phyloP scores from a whole-genome alignment of 2,113 vertebrate genomes.

The Tragelaphus imberbis region DNA sequence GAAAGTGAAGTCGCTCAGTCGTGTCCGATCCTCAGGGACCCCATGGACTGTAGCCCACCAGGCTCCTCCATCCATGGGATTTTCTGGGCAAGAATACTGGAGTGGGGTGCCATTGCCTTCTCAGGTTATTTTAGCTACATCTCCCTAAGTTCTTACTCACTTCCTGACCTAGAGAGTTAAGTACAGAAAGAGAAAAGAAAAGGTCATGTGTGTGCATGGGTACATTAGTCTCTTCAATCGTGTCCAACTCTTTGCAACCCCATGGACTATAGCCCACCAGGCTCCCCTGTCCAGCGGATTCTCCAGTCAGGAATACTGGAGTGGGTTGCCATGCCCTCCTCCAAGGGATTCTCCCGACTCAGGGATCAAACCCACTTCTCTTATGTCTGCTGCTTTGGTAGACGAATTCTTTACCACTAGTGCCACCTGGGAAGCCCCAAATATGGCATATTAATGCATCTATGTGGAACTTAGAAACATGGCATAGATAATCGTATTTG shows the following conservation, averaged over 20 bases:
- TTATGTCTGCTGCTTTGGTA: background rate
- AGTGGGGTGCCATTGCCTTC: no score
- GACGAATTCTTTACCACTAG: fast-evolving
- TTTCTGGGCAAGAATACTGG: no score
- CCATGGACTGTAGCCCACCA: no score
- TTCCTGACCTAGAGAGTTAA: background rate
- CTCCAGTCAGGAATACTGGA: background rate
- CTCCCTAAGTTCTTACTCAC: background rate
- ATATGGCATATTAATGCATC: background rate
- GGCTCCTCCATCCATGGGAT: no score
- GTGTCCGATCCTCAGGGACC: no score
- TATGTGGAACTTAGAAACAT: background rate
- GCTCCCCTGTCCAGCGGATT: background rate
- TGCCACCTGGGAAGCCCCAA: background rate
- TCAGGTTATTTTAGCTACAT: no score
- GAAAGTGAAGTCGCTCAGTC: no score
- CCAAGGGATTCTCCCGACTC: background rate
- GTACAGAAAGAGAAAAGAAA: background rate
- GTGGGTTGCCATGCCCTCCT: background rate
- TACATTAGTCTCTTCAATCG: background rate
- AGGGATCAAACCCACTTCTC: background rate
- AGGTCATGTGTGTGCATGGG: background rate
- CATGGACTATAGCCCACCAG: background rate
- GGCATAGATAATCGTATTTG: background rate
- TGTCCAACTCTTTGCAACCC: background rate